Percentiles rank a stretch among this genome's conserved stretches.
phyloP scores from a whole-genome alignment of 2,888 invertebrate species.

The Neocrepidodera transversa region DNA sequence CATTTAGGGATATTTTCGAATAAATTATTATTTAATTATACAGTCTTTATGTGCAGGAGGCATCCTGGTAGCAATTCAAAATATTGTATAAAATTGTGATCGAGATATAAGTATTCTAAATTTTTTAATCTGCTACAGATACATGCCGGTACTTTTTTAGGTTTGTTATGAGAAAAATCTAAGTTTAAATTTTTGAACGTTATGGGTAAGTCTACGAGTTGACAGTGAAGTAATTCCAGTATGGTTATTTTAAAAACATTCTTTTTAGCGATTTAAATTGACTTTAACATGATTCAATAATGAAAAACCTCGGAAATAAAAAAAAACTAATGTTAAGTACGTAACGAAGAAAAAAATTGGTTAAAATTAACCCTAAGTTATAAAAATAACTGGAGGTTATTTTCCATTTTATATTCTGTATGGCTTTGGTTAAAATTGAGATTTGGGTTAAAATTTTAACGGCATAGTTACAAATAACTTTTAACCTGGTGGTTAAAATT shows the following conservation, averaged over 20 bases:
- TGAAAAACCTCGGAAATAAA: no score
- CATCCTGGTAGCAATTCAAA: conserved; percentile 46
- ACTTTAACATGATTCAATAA: no score
- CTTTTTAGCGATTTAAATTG: no score
- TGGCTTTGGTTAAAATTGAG: no score
- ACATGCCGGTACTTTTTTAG: conserved; percentile 42
- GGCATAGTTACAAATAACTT: no score
- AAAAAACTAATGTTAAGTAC: no score
- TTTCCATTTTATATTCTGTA: no score
- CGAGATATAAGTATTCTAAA: conserved; percentile 42
- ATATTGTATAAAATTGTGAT: conserved; percentile 38
- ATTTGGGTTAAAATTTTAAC: no score
- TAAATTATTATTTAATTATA: conserved; percentile 43
- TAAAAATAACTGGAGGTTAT: no score
- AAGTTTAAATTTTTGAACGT: conserved; percentile 35
- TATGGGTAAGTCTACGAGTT: conserved; percentile 38
- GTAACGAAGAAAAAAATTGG: no score
- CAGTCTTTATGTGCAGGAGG: conserved; percentile 32
- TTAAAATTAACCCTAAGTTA: no score
- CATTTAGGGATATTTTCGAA: conserved; percentile 44
- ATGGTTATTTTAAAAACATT: conserved; percentile 35
- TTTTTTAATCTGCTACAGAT: conserved; percentile 40
- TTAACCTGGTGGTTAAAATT: no score
- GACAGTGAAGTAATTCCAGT: conserved; percentile 40
- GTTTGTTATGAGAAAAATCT: conserved; percentile 42